Evolutionary conservation across 1,140 invertebrate species (phyloP).

Genomic region (Battus philenor): DNA sequence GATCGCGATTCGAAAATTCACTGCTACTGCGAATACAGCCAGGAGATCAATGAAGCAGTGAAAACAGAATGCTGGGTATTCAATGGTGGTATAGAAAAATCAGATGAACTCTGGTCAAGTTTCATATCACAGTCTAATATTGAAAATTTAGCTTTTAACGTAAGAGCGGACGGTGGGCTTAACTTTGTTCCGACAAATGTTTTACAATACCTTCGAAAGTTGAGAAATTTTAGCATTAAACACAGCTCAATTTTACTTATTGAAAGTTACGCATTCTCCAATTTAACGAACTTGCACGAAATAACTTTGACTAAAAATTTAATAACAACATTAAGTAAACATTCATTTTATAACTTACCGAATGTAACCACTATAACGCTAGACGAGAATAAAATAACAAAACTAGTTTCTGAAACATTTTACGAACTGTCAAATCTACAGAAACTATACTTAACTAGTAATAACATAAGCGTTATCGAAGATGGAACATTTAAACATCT

Average conservation of each 20-base stretch:
- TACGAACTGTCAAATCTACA: conserved; percentile 81
- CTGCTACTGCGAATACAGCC: conserved; percentile 68
- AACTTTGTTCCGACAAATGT: conserved; percentile 82
- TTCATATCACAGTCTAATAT: conserved; percentile 83
- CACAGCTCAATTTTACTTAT: conserved; percentile 83
- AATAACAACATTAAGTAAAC: conserved; percentile 78
- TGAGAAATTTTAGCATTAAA: conserved; percentile 81
- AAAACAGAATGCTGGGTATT: conserved; percentile 81
- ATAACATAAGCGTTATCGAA: conserved; percentile 84
- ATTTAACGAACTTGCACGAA: conserved; percentile 80
- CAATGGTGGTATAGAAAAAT: conserved; percentile 77
- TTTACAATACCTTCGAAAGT: conserved; percentile 79
- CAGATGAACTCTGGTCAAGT: conserved; percentile 82
- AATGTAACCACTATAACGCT: conserved; percentile 80
- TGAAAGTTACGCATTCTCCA: conserved; percentile 81
- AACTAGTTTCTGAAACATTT: conserved; percentile 84
- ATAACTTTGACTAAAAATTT: conserved; percentile 82
- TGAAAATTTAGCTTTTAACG: conserved; percentile 81
- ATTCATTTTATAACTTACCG: conserved; percentile 82
- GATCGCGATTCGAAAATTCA: conserved; percentile 70
- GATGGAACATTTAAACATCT: conserved; percentile 84
- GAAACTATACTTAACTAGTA: conserved; percentile 82
- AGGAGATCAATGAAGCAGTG: conserved; percentile 61
- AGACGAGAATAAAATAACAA: conserved; percentile 83
- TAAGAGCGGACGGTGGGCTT: conserved; percentile 80